These are phyloP conservation scores for Podilymbus podiceps DNA, from an alignment of 2,113 vertebrate genomes.

Conservation along the genomic window DNA sequence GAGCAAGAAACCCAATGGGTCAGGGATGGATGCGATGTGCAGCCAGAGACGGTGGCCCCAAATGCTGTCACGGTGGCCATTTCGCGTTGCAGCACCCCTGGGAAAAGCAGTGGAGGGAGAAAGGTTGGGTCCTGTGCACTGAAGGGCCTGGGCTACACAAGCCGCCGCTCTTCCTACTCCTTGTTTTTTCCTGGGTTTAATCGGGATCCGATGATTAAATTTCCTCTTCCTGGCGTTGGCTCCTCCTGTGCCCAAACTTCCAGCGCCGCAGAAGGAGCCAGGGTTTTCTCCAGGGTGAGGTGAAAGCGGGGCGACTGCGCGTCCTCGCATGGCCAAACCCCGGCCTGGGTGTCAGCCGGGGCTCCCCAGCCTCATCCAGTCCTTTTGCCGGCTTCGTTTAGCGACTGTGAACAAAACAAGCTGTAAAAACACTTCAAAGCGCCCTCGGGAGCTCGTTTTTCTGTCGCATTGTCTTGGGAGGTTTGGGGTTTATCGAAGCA, in stretches of 20 bases:
- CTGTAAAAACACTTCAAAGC: background rate
- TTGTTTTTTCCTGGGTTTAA: slow-evolving; percentile 54
- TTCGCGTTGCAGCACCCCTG: rapidly evolving
- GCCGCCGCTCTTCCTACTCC: background rate
- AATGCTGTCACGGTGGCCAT: rapidly evolving
- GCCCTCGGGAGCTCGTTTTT: background rate
- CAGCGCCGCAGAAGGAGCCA: rapidly evolving
- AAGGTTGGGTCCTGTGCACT: too few species aligned
- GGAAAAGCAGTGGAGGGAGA: too few species aligned
- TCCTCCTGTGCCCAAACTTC: background rate
- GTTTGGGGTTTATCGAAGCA: background rate
- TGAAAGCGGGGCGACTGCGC: background rate
- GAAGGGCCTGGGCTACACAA: rapidly evolving
- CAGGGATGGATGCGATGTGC: rapidly evolving
- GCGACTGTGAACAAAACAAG: rapidly evolving
- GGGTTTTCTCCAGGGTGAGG: rapidly evolving
- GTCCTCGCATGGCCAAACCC: rapidly evolving
- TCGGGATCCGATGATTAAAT: slow-evolving; percentile 14
- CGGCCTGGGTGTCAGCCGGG: rapidly evolving
- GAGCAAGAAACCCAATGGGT: rapidly evolving
- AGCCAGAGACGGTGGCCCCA: background rate
- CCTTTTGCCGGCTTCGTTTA: background rate
- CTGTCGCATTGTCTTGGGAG: background rate
- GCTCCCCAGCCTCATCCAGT: background rate
- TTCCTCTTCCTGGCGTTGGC: slow-evolving; percentile 39